Conservation (phyloP, 1,140 invertebrate genomes). For the Drosophila ficusphila region DNA sequence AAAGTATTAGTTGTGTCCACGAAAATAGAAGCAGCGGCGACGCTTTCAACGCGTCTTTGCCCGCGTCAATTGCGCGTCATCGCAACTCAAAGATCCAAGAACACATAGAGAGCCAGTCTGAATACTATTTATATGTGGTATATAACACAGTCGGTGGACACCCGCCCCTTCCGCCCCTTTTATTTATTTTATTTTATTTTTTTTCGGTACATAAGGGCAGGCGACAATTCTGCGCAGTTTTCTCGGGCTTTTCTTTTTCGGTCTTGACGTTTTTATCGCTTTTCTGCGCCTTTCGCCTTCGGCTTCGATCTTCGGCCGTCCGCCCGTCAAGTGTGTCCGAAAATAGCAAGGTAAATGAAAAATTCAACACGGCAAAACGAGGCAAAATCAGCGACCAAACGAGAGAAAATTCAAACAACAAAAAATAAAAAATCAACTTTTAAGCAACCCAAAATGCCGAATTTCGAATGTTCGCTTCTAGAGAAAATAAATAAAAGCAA, state of each 20-base stretch:
- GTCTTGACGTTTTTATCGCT: slow-evolving; percentile 59
- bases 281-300: slow-evolving; percentile 55
- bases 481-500: slow-evolving; percentile 75
- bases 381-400: slow-evolving; percentile 36
- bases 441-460: slow-evolving; percentile 45
- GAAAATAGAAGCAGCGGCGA: slow-evolving; percentile 68
- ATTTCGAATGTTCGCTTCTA: slow-evolving; percentile 56
- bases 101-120: slow-evolving; percentile 51
- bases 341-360: slow-evolving; percentile 78
- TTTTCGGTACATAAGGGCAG: slow-evolving; percentile 64
- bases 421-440: slow-evolving; percentile 35
- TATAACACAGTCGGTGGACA: slow-evolving; percentile 9
- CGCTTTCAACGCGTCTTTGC: slow-evolving; percentile 78
- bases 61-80: slow-evolving; percentile 78
- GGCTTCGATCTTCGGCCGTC: slow-evolving; percentile 58
- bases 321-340: slow-evolving; percentile 73
- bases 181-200: background rate
- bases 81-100: slow-evolving; percentile 49
- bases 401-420: slow-evolving; percentile 24
- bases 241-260: slow-evolving; percentile 36
- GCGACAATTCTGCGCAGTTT: slow-evolving; percentile 80
- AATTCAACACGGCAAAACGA: slow-evolving; percentile 51
- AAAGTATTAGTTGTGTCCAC: slow-evolving; percentile 51
- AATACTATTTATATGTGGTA: slow-evolving; percentile 70
- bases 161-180: background rate